Conservation (phyloP, 1,140 invertebrate species). For the Bactericera cockerelli region DNA sequence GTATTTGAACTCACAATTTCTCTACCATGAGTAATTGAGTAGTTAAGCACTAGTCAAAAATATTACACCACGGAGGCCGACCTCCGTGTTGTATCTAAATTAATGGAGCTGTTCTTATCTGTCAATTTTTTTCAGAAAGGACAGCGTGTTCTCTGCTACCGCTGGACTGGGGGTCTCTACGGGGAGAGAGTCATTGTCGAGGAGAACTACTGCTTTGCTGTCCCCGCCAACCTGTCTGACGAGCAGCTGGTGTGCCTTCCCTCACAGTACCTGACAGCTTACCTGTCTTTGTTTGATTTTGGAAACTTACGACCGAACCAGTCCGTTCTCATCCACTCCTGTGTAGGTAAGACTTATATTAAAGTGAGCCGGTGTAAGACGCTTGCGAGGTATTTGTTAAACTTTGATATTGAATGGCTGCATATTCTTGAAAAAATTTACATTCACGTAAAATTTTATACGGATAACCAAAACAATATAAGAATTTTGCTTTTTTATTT, state of each 20-base stretch:
- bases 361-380: background rate
- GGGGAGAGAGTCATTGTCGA: slow-evolving; percentile 26
- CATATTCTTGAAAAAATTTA: background rate
- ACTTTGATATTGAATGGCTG: background rate
- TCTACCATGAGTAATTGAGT: too few species aligned
- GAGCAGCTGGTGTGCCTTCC: slow-evolving; percentile 28
- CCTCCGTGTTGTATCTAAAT: too few species aligned
- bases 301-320: slow-evolving; percentile 30
- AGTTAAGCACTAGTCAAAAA: too few species aligned
- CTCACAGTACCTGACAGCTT: slow-evolving; percentile 36
- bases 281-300: slow-evolving; percentile 30
- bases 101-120: too few species aligned
- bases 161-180: slow-evolving; percentile 30
- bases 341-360: slow-evolving; percentile 32
- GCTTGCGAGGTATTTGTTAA: background rate
- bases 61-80: too few species aligned
- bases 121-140: slow-evolving; percentile 32
- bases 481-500: too few species aligned
- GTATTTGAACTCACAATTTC: too few species aligned
- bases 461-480: too few species aligned
- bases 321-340: slow-evolving; percentile 32
- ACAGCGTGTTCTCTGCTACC: slow-evolving; percentile 32
- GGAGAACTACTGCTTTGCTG: slow-evolving; percentile 25
- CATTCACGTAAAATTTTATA: background rate
- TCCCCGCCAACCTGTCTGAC: slow-evolving; percentile 28